Conservation (phyloP, 2,888 invertebrate genomes). For the Drosophila subquinaria region DNA sequence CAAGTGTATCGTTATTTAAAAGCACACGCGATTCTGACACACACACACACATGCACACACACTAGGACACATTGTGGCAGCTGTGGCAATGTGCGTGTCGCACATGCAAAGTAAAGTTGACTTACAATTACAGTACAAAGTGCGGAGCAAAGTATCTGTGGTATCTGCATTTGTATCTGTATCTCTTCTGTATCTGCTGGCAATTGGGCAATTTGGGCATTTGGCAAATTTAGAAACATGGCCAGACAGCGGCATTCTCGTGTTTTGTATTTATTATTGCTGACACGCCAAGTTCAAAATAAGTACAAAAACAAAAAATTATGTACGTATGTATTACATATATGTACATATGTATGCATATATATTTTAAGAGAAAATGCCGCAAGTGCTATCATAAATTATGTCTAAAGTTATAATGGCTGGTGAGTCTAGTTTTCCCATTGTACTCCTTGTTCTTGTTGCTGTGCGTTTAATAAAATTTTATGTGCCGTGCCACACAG, state of each 20-base stretch:
- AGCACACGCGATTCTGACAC: slow-evolving; percentile 58
- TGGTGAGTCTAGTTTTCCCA: slow-evolving; percentile 64
- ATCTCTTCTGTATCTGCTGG: slow-evolving; percentile 31
- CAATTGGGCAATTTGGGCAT: slow-evolving; percentile 39
- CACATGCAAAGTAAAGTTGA: slow-evolving; percentile 59
- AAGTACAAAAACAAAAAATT: slow-evolving; percentile 24
- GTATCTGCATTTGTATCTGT: slow-evolving; percentile 27
- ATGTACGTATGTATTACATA: neutral
- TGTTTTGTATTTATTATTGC: slow-evolving; percentile 54
- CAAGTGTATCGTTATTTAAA: slow-evolving; percentile 63
- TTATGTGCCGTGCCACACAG: slow-evolving; percentile 42
- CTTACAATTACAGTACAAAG: slow-evolving; percentile 48
- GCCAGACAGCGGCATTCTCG: slow-evolving; percentile 29
- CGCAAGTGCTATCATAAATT: slow-evolving; percentile 76
- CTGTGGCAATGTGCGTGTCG: slow-evolving; percentile 43
- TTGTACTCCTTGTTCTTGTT: slow-evolving; percentile 43
- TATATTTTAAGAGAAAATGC: slow-evolving; percentile 40
- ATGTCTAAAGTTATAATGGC: slow-evolving; percentile 77
- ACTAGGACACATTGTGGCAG: neutral
- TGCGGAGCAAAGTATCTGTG: slow-evolving; percentile 17
- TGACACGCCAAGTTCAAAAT: slow-evolving; percentile 66
- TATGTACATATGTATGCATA: slow-evolving; percentile 7
- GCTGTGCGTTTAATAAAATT: slow-evolving; percentile 62
- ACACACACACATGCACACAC: slow-evolving; percentile 1
- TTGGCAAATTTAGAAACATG: slow-evolving; percentile 54